Conservation (phyloP, 2,888 invertebrate species). For the Sinohyriopsis cumingii region DNA sequence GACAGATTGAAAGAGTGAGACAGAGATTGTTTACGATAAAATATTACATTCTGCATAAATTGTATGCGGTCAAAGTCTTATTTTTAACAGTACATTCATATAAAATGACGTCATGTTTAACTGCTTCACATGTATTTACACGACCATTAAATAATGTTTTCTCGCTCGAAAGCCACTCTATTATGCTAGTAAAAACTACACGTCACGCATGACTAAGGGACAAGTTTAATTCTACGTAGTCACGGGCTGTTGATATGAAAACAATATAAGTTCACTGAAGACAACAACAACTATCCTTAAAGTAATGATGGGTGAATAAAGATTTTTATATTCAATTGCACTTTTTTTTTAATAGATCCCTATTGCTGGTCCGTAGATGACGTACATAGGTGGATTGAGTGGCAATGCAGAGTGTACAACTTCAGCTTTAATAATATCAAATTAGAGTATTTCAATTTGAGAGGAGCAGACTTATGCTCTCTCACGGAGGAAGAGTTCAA, state of each 20-base stretch:
- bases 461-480: slow-evolving; percentile 82
- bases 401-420: slow-evolving; percentile 85
- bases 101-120: background rate
- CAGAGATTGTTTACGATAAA: no score
- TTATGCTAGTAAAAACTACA: no score
- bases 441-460: slow-evolving; percentile 80
- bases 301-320: background rate
- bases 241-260: no score
- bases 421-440: slow-evolving; percentile 76
- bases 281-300: background rate
- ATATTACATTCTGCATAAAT: background rate
- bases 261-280: background rate
- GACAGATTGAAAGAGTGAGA: no score
- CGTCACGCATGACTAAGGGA: no score
- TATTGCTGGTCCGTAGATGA: slow-evolving; percentile 88
- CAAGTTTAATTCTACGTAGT: no score
- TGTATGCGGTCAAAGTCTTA: background rate
- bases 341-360: slow-evolving; percentile 80
- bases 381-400: slow-evolving; percentile 86
- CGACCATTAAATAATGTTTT: no score
- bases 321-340: background rate
- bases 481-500: slow-evolving; percentile 90
- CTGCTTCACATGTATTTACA: background rate
- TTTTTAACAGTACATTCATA: background rate
- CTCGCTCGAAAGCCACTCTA: no score